These are phyloP conservation scores for Drosophila azteca DNA, from an alignment of 1,140 invertebrate species.

Conservation along the genomic window DNA sequence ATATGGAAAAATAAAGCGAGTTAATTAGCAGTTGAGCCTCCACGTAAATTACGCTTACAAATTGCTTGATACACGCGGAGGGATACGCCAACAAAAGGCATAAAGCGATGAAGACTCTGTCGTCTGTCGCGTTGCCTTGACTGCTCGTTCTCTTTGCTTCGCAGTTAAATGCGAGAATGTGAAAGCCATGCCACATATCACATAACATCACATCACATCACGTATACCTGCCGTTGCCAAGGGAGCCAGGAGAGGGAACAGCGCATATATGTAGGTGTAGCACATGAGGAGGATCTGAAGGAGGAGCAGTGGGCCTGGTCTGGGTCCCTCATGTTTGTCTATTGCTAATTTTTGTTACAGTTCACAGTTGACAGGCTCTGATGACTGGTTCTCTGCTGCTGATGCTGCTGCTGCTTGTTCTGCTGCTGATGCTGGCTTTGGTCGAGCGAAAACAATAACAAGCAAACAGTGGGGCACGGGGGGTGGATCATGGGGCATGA, in stretches of 20 bases:
- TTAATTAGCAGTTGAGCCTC: constrained; percentile 64
- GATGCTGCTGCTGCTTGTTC: constrained; percentile 4
- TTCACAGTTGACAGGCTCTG: constrained; percentile 55
- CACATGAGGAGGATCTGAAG: too few relatives aligned
- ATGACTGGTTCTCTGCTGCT: constrained; percentile 9
- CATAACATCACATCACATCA: too few relatives aligned
- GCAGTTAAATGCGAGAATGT: constrained; percentile 34
- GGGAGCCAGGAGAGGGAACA: too few relatives aligned
- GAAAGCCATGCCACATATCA: constrained; percentile 2
- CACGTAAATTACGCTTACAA: constrained; percentile 73
- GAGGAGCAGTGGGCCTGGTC: too few relatives aligned
- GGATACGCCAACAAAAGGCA: constrained; percentile 41
- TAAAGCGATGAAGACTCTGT: constrained; percentile 24
- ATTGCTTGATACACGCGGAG: constrained; percentile 45
- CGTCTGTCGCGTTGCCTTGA: constrained; percentile 35
- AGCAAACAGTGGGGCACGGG: constrained; percentile 15
- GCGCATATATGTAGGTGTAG: too few relatives aligned
- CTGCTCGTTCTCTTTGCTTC: constrained; percentile 12
- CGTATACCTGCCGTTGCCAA: too few relatives aligned
- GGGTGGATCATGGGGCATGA: background rate
- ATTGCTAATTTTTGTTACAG: constrained; percentile 63
- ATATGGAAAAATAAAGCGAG: constrained; percentile 71
- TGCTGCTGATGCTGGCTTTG: constrained; percentile 44
- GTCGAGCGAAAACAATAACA: constrained; percentile 70
- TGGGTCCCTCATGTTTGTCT: constrained; percentile 27